Evolutionary conservation across 1,140 invertebrate genomes (phyloP).

Genomic region (Meteorus sp.): DNA sequence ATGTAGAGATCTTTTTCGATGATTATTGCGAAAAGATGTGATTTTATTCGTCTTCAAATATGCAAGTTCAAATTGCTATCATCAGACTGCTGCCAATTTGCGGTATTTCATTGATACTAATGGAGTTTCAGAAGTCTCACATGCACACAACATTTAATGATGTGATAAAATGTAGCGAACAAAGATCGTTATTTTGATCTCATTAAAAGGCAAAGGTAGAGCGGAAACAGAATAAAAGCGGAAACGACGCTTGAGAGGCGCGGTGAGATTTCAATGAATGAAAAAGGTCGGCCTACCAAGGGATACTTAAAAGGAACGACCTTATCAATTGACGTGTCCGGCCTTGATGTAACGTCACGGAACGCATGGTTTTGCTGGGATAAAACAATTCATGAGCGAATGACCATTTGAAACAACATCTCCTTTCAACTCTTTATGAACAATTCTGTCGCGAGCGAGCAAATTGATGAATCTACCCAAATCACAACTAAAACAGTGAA

Average conservation of each 20-base stretch:
- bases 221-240: conserved; percentile 21
- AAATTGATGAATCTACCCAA: background rate
- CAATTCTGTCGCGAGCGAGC: too few relatives aligned
- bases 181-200: background rate
- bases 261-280: conserved; percentile 54
- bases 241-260: conserved; percentile 24
- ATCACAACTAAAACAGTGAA: background rate
- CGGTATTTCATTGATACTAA: too few relatives aligned
- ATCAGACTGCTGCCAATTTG: too few relatives aligned
- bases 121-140: too few relatives aligned
- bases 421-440: too few relatives aligned
- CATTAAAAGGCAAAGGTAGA: background rate
- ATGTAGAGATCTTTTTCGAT: too few relatives aligned
- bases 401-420: background rate
- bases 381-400: conserved; percentile 17
- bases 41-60: too few relatives aligned
- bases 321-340: conserved; percentile 54
- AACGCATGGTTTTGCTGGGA: conserved; percentile 24
- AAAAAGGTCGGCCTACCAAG: conserved; percentile 46
- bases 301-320: conserved; percentile 55
- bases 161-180: background rate
- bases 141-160: too few relatives aligned
- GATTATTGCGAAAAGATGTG: too few relatives aligned
- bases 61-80: too few relatives aligned
- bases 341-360: conserved; percentile 45